A percentile compares a stretch with the other conserved stretches of the same genome.
These are phyloP conservation scores for Lycorma delicatula DNA, from an alignment of 1,140 invertebrate genomes.

Conservation along the genomic window DNA sequence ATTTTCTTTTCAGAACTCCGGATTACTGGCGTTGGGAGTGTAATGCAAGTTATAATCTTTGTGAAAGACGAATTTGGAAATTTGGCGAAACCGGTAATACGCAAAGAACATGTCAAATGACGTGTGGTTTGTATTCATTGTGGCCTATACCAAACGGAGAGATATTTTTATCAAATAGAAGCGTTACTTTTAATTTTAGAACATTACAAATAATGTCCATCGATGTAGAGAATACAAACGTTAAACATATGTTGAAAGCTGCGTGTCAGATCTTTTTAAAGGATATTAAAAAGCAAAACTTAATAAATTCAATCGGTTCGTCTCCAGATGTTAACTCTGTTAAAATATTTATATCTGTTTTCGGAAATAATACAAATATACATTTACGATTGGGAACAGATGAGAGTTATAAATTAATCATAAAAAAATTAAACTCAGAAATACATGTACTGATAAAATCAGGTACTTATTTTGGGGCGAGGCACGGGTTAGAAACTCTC, in stretches of 20 bases:
- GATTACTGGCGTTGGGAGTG: too few species aligned
- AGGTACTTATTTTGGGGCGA: slow-evolving; percentile 57
- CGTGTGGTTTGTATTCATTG: background rate
- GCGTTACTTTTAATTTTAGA: background rate
- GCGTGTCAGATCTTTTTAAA: background rate
- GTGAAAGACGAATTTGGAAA: background rate
- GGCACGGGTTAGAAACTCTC: slow-evolving; percentile 67
- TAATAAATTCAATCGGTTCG: background rate
- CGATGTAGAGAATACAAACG: background rate
- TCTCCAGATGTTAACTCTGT: background rate
- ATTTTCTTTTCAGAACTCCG: too few species aligned
- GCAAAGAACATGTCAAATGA: slow-evolving; percentile 2
- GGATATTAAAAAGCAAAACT: background rate
- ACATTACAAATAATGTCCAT: background rate
- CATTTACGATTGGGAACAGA: background rate
- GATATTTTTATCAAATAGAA: background rate
- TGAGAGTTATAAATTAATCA: slow-evolving; percentile 11
- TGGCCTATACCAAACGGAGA: slow-evolving; percentile 8
- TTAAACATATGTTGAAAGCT: background rate
- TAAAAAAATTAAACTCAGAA: background rate
- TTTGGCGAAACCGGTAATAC: background rate
- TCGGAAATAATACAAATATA: background rate
- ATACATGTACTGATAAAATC: slow-evolving; percentile 51
- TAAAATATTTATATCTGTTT: background rate
- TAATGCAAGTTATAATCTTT: too few species aligned